Evolutionary conservation across 2,888 invertebrate species (phyloP).

Genomic region (Trissolcus brochymenae): DNA sequence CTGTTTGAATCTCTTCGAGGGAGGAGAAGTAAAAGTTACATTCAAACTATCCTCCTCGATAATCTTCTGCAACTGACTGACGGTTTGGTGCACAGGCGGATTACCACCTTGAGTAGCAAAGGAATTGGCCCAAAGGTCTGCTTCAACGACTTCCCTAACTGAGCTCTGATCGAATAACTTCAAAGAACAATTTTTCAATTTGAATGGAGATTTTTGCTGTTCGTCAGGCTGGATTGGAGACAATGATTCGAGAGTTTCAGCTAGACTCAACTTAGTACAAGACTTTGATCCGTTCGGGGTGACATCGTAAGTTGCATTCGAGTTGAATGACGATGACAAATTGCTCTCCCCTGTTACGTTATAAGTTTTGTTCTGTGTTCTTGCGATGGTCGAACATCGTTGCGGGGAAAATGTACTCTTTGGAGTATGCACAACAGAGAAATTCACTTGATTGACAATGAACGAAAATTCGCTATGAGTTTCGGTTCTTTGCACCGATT

Average conservation of each 20-base stretch:
- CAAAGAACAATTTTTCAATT: slow-evolving; percentile 9
- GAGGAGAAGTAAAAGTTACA: slow-evolving; percentile 22
- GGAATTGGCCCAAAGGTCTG: slow-evolving; percentile 65
- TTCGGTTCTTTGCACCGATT: background rate
- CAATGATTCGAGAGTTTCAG: slow-evolving; percentile 54
- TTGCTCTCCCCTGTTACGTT: slow-evolving; percentile 15
- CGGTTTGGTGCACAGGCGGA: slow-evolving; percentile 1
- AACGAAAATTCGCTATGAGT: slow-evolving; percentile 63
- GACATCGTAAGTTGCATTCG: slow-evolving; percentile 61
- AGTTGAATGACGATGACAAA: slow-evolving; percentile 31
- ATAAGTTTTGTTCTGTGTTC: slow-evolving; percentile 33
- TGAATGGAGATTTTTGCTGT: background rate
- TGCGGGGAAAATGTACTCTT: slow-evolving; percentile 58
- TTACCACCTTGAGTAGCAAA: background rate
- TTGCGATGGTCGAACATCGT: slow-evolving; percentile 59
- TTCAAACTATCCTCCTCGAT: slow-evolving; percentile 49
- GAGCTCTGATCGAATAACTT: slow-evolving; percentile 58
- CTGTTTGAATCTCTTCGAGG: background rate
- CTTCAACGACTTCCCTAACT: slow-evolving; percentile 67
- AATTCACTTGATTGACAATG: slow-evolving; percentile 66
- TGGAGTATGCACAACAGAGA: slow-evolving; percentile 55
- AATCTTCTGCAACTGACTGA: slow-evolving; percentile 48
- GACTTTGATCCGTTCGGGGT: slow-evolving; percentile 55
- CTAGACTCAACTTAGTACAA: slow-evolving; percentile 47
- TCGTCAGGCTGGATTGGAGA: slow-evolving; percentile 43